Evolutionary conservation across 2,797 vertebrate genomes (phyloP).

Genomic region (Pangasius krempfi): DNA sequence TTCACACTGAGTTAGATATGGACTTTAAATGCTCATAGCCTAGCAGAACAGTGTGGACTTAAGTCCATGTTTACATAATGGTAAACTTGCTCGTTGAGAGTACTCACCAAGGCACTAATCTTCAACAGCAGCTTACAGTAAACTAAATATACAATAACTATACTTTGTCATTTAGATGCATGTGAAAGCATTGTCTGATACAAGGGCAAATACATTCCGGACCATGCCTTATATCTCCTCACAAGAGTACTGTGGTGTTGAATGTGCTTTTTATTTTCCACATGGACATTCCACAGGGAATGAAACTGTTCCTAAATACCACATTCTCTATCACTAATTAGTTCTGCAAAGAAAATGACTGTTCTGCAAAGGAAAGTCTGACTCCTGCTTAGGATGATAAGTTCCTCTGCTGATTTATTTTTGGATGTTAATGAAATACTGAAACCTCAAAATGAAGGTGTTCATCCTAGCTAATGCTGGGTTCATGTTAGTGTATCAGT

Average conservation of each 20-base stretch:
- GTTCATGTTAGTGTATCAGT: constrained; percentile 15
- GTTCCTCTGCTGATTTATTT: constrained; percentile 19
- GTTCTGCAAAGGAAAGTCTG: constrained; percentile 14
- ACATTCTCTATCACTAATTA: constrained; percentile 21
- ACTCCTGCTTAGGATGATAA: neutral
- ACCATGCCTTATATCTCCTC: constrained; percentile 42
- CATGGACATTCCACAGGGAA: constrained; percentile 2
- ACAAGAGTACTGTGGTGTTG: constrained; percentile 42
- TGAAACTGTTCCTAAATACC: constrained; percentile 27
- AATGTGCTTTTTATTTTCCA: constrained; percentile 27
- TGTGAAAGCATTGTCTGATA: constrained; percentile 32
- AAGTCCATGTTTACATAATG: constrained; percentile 43
- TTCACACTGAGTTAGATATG: constrained; percentile 33
- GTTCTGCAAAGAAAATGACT: constrained; percentile 32
- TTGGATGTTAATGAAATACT: constrained; percentile 1
- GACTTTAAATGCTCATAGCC: constrained; percentile 27
- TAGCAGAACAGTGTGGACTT: constrained; percentile 33
- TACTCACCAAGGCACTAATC: constrained; percentile 24
- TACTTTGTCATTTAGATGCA: constrained; percentile 29
- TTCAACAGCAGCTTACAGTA: constrained; percentile 32
- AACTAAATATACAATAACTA: constrained; percentile 28
- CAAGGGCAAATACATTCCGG: constrained; percentile 36
- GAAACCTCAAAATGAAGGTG: constrained; percentile 5
- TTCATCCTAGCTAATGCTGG: constrained; percentile 6
- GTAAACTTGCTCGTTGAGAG: constrained; percentile 37